These are phyloP conservation scores for Gopherus evgoodei DNA, from an alignment of 2,113 vertebrate genomes.

Conservation along the genomic window DNA sequence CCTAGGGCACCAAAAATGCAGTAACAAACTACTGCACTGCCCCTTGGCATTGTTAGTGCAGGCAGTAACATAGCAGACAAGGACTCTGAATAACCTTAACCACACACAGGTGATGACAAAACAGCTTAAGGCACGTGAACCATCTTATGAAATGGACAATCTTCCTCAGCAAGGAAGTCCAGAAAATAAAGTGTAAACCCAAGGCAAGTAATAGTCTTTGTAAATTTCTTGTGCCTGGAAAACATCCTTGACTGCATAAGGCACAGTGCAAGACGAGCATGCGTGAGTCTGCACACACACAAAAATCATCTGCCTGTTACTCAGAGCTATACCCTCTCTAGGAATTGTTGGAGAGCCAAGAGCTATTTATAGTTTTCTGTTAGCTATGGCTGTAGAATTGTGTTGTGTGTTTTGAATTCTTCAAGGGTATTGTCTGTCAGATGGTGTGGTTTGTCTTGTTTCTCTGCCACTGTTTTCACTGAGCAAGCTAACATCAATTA, in stretches of 20 bases:
- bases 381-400: not conserved
- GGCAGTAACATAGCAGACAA: not conserved
- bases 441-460: not conserved
- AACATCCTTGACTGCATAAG: not conserved
- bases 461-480: not conserved
- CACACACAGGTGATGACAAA: not conserved
- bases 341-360: not conserved
- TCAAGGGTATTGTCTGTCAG: not conserved
- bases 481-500: not conserved
- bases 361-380: not conserved
- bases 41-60: not conserved
- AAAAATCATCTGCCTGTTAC: not conserved
- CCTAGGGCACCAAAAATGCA: not conserved
- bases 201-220: not conserved
- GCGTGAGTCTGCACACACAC: not conserved
- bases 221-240: not conserved
- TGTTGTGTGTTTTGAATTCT: not conserved
- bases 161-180: not conserved
- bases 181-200: not conserved
- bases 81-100: not conserved
- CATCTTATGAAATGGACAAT: not conserved
- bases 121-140: not conserved
- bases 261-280: not conserved
- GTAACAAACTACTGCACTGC: not conserved
- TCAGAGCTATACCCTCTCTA: not conserved